These are phyloP conservation scores for Troglohyphantes excavatus DNA, from an alignment of 2,888 invertebrate genomes.

Conservation along the genomic window DNA sequence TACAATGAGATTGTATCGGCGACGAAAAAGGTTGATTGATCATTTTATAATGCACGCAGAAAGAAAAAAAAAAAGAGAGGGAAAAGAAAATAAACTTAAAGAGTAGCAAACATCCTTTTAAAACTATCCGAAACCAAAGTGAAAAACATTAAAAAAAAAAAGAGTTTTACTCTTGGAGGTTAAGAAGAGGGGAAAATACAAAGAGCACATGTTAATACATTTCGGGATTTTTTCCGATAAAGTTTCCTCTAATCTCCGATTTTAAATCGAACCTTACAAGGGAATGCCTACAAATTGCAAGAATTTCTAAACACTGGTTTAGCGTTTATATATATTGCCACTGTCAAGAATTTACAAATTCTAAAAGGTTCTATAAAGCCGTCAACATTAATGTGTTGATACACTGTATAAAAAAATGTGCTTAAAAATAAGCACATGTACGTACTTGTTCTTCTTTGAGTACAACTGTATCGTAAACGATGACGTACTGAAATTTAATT, in stretches of 20 bases:
- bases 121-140: slow-evolving; percentile 47
- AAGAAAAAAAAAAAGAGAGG: slow-evolving; percentile 23
- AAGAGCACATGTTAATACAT: slow-evolving; percentile 77
- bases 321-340: no score
- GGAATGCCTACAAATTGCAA: slow-evolving; percentile 45
- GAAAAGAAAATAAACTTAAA: slow-evolving; percentile 69
- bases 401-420: no score
- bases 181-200: slow-evolving; percentile 51
- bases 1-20: slow-evolving; percentile 24
- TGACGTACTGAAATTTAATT: no score
- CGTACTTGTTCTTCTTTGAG: no score
- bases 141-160: background rate
- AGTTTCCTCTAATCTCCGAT: slow-evolving; percentile 70
- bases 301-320: background rate
- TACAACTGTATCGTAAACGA: no score
- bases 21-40: slow-evolving; percentile 65
- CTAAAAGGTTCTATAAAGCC: no score
- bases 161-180: slow-evolving; percentile 35
- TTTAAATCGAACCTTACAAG: slow-evolving; percentile 53
- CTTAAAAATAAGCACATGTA: no score
- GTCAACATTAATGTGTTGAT: no score
- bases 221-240: slow-evolving; percentile 70
- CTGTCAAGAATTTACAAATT: no score
- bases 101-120: slow-evolving; percentile 55
- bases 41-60: slow-evolving; percentile 64